Conservation (phyloP, 2,113 vertebrate genomes). For the Chauna torquata region DNA sequence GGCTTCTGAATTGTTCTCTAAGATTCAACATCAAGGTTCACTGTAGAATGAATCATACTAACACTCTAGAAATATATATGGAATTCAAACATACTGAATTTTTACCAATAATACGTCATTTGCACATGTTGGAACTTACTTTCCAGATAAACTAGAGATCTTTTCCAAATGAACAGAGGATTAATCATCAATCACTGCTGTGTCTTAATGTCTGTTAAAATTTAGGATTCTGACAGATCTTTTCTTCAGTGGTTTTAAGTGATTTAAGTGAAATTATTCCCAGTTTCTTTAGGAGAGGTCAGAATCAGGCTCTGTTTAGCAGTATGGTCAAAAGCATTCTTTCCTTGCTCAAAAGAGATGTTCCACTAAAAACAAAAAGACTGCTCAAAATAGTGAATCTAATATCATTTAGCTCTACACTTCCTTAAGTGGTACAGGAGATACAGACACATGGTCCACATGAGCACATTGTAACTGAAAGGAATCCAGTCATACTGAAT, state of each 20-base stretch:
- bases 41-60: not conserved
- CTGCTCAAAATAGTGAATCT: not conserved
- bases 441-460: not conserved
- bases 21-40: not conserved
- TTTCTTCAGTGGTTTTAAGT: not conserved
- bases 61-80: not conserved
- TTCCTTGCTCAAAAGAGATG: not conserved
- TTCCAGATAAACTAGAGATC: not conserved
- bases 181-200: not conserved
- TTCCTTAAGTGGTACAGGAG: not conserved
- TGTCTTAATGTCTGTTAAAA: not conserved
- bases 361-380: not conserved
- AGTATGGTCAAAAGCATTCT: not conserved
- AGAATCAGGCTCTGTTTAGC: not conserved
- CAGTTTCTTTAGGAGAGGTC: not conserved
- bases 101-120: not conserved
- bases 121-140: not conserved
- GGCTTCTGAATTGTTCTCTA: conserved; percentile 4
- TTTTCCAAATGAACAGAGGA: not conserved
- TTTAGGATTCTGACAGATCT: not conserved
- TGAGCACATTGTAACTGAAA: not conserved
- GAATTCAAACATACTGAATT: not conserved
- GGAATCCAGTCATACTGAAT: not conserved
- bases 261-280: not conserved
- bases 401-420: not conserved